Percentiles rank a stretch among this genome's conserved stretches.
phyloP scores from a whole-genome alignment of 2,797 vertebrate species.

The Hoplostethus atlanticus region DNA sequence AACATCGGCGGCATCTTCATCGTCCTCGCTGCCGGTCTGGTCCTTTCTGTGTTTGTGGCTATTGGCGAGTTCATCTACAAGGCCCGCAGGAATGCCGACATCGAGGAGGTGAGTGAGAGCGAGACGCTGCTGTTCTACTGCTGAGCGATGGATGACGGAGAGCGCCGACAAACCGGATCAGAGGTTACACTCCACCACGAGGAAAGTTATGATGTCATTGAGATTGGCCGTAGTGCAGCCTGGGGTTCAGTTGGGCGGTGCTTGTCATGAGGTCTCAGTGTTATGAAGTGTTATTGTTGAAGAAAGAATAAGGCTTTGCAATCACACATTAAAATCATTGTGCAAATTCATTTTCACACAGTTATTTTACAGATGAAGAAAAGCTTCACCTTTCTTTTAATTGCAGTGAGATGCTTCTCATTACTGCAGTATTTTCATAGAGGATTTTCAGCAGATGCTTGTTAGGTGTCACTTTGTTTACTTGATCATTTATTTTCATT shows the following conservation, averaged over 20 bases:
- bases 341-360: neutral
- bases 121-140: neutral
- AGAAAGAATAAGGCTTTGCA: neutral
- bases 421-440: neutral
- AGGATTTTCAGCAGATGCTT: neutral
- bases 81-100: slow-evolving; percentile 92
- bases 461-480: slow-evolving; percentile 7
- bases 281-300: neutral
- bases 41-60: slow-evolving; percentile 96
- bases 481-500: slow-evolving; percentile 20
- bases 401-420: neutral
- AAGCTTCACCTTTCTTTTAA: neutral
- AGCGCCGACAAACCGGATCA: slow-evolving; percentile 6
- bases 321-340: neutral
- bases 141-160: neutral
- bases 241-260: neutral
- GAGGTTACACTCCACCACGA: too few species aligned
- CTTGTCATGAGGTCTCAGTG: slow-evolving; percentile 7
- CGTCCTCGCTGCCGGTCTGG: slow-evolving; percentile 95
- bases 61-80: slow-evolving; percentile 98
- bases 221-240: neutral
- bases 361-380: neutral
- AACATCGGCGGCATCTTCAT: slow-evolving; percentile 99
- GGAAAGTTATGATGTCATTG: neutral
- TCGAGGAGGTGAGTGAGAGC: slow-evolving; percentile 91